Percentiles rank a stretch among this genome's conserved stretches.
Evolutionary conservation across 2,888 invertebrate genomes (phyloP).

Genomic region (Ichneumoninae sp.): DNA sequence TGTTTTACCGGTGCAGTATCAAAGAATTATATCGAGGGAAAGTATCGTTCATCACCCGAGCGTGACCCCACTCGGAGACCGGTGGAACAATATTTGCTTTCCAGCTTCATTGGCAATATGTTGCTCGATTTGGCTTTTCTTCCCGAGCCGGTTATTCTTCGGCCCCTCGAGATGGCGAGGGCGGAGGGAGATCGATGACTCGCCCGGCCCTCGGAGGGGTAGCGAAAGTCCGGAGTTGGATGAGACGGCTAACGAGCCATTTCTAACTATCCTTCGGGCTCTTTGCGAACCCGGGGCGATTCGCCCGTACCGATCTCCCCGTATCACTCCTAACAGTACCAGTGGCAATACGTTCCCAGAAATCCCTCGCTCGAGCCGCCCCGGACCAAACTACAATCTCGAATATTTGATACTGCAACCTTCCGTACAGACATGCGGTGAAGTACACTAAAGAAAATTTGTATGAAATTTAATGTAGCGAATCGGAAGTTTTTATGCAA

Average conservation of each 20-base stretch:
- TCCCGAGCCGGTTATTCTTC: neutral
- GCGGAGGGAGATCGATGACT: slow-evolving; percentile 48
- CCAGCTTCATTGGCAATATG: slow-evolving; percentile 48
- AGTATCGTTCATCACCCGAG: neutral
- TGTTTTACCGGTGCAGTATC: no score
- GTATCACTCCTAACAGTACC: slow-evolving; percentile 9
- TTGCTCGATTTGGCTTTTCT: slow-evolving; percentile 35
- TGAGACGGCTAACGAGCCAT: slow-evolving; percentile 60
- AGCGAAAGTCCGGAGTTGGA: neutral
- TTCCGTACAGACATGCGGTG: neutral
- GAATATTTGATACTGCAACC: neutral
- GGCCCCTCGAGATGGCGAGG: neutral
- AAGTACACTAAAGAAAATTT: slow-evolving; percentile 9
- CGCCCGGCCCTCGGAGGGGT: slow-evolving; percentile 7
- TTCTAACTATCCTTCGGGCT: slow-evolving; percentile 48
- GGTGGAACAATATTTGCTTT: slow-evolving; percentile 46
- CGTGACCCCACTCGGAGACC: slow-evolving; percentile 23
- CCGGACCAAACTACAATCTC: neutral
- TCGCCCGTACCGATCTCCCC: slow-evolving; percentile 28
- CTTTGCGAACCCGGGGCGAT: slow-evolving; percentile 25
- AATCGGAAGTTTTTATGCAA: no score
- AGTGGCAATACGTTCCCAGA: neutral
- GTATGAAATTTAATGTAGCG: no score
- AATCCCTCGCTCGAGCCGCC: neutral
- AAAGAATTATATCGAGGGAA: slow-evolving; percentile 8